These are phyloP conservation scores for Pachliopta kotzebuea DNA, from an alignment of 2,888 invertebrate genomes.

Conservation along the genomic window DNA sequence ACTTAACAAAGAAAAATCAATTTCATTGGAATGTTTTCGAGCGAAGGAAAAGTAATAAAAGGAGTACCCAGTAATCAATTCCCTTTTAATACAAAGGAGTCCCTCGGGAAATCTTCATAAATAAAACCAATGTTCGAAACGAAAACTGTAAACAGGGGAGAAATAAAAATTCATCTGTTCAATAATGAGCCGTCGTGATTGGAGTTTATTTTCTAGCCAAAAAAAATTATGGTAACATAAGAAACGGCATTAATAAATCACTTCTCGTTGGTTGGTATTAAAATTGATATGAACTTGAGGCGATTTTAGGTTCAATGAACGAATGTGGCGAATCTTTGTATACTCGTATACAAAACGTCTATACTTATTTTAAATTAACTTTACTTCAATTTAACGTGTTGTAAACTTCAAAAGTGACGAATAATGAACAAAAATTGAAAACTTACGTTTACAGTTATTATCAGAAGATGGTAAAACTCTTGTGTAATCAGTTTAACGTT, in stretches of 20 bases:
- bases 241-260: neutral
- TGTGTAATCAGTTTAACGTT: too few species aligned
- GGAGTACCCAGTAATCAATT: constrained; percentile 35
- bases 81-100: constrained; percentile 41
- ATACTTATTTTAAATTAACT: too few species aligned
- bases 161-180: constrained; percentile 28
- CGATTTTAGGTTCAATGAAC: too few species aligned
- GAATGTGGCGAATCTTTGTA: too few species aligned
- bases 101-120: constrained; percentile 39
- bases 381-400: too few species aligned
- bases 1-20: constrained; percentile 11
- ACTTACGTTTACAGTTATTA: too few species aligned
- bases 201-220: neutral
- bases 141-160: constrained; percentile 37
- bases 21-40: constrained; percentile 9
- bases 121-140: constrained; percentile 34
- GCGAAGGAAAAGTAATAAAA: constrained; percentile 36
- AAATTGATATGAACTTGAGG: too few species aligned
- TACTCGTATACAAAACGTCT: too few species aligned
- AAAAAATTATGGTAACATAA: neutral
- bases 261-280: neutral
- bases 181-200: constrained; percentile 31
- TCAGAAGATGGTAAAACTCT: too few species aligned
- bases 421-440: too few species aligned
- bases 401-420: too few species aligned